phyloP scores from a whole-genome alignment of 2,113 vertebrate genomes.

The Mungos mungo region DNA sequence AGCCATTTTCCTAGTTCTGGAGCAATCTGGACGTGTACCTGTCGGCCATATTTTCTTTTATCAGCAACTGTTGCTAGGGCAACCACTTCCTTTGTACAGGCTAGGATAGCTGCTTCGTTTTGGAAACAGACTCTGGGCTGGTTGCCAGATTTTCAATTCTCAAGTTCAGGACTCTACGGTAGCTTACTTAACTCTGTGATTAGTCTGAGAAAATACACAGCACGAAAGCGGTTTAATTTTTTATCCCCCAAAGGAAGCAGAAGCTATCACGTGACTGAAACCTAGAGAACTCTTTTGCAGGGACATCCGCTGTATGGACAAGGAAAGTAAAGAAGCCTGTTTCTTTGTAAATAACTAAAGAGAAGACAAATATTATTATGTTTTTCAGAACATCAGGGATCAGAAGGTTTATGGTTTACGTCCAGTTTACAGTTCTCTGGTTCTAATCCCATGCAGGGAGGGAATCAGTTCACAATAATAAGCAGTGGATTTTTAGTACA shows the following conservation, averaged over 20 bases:
- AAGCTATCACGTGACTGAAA: neutral
- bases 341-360: neutral
- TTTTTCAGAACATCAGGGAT: neutral
- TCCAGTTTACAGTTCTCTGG: constrained; percentile 23
- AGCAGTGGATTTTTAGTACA: neutral
- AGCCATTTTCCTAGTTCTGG: constrained; percentile 3
- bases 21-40: constrained; percentile 54
- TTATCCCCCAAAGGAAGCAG: neutral
- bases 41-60: constrained; percentile 73
- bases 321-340: neutral
- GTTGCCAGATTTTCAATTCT: constrained; percentile 69
- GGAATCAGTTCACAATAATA: neutral
- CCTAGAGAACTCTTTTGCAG: neutral
- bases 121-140: constrained; percentile 63
- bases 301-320: neutral
- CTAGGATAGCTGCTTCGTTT: constrained; percentile 54
- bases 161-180: constrained; percentile 46
- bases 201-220: neutral
- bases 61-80: constrained; percentile 79
- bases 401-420: constrained; percentile 23
- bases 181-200: constrained; percentile 69
- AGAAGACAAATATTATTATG: neutral
- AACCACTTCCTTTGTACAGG: constrained; percentile 76
- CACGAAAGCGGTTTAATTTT: rapidly evolving
- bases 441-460: neutral